Evolutionary conservation across 2,888 invertebrate species (phyloP).

Genomic region (Tetragonisca angustula): DNA sequence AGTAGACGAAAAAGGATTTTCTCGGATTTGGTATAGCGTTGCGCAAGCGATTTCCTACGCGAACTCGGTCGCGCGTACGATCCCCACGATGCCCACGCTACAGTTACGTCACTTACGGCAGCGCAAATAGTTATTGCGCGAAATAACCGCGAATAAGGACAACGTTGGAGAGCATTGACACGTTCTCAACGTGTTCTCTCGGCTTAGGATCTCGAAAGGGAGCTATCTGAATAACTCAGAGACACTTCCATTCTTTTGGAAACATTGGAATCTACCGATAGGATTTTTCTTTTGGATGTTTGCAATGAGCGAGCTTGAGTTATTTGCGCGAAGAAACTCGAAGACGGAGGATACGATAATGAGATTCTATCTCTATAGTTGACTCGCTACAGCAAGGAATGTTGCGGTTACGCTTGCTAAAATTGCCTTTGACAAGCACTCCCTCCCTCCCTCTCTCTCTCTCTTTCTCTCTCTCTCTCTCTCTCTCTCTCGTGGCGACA

Average conservation of each 20-base stretch:
- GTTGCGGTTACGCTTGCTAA: slow-evolving; percentile 14
- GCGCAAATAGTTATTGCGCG: slow-evolving; percentile 34
- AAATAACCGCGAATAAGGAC: slow-evolving; percentile 62
- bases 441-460: too few species aligned
- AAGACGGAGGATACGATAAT: background rate
- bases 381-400: background rate
- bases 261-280: background rate
- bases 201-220: background rate
- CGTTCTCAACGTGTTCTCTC: background rate
- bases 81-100: slow-evolving; percentile 44
- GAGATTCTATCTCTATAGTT: background rate
- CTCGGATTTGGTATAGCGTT: slow-evolving; percentile 49
- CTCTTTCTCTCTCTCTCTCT: too few species aligned
- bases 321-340: background rate
- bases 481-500: background rate
- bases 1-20: slow-evolving; percentile 11
- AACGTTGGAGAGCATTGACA: slow-evolving; percentile 47
- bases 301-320: background rate
- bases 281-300: background rate
- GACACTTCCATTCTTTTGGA: background rate
- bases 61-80: slow-evolving; percentile 5
- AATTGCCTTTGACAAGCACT: slow-evolving; percentile 2
- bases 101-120: slow-evolving; percentile 47
- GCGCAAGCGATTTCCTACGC: slow-evolving; percentile 54
- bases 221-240: background rate